Evolutionary conservation across 2,888 invertebrate genomes (phyloP).

Genomic region (Petrophora chlorosata): DNA sequence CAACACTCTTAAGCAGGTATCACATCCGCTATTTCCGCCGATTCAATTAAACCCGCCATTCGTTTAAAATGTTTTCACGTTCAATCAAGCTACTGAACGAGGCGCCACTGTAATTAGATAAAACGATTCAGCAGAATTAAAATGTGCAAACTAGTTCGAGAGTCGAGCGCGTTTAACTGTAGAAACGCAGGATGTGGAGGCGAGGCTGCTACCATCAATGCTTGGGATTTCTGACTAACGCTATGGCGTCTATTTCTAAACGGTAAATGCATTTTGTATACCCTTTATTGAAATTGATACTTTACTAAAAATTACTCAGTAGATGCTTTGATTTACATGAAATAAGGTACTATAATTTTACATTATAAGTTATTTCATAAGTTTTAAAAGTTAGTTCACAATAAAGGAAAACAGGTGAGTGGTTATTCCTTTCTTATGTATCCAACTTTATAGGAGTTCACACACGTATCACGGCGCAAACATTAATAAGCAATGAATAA

Average conservation of each 20-base stretch:
- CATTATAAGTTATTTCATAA: no score
- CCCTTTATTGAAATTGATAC: no score
- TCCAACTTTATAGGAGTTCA: conserved; percentile 33
- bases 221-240: neutral
- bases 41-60: conserved; percentile 1
- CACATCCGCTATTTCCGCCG: neutral
- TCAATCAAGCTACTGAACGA: conserved; percentile 32
- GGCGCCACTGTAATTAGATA: conserved; percentile 54
- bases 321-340: neutral
- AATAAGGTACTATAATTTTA: no score
- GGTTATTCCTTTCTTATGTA: conserved; percentile 18
- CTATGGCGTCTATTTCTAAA: neutral
- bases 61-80: conserved; percentile 46
- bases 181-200: conserved; percentile 18
- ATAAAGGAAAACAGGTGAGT: neutral
- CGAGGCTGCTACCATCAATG: neutral
- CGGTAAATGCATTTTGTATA: neutral
- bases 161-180: conserved; percentile 5
- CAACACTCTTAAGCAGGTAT: no score
- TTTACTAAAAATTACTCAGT: no score
- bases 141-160: conserved; percentile 17
- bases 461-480: conserved; percentile 44
- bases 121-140: conserved; percentile 46
- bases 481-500: conserved; percentile 58
- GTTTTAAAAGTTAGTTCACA: neutral